A percentile compares a stretch with the other conserved stretches of the same genome.
These are phyloP conservation scores for Clavelina lepadiformis DNA, from an alignment of 23 tunicate species.

Conservation along the genomic window DNA sequence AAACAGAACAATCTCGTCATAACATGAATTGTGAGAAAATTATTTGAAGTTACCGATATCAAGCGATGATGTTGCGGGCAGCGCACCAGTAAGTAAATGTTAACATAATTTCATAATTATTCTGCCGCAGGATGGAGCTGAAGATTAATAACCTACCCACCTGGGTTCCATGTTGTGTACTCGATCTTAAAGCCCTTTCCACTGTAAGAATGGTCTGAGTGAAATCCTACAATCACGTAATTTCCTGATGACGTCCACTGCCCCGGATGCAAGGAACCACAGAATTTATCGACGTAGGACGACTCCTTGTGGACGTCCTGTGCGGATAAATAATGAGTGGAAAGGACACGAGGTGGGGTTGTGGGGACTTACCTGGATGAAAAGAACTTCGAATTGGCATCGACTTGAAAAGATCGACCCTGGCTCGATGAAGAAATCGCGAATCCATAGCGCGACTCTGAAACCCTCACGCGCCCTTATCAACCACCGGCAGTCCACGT, in stretches of 20 bases:
- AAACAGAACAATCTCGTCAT: no score
- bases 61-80: no score
- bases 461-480: conserved; percentile 23
- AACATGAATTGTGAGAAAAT: no score
- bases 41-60: no score
- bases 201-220: conserved; percentile 14
- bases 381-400: conserved; percentile 47
- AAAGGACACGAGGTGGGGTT: not conserved
- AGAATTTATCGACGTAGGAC: not conserved
- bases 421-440: conserved; percentile 54
- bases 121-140: not conserved
- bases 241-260: conserved; percentile 42
- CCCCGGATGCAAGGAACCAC: conserved; percentile 36
- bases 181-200: conserved; percentile 59
- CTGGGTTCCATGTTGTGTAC: conserved; percentile 35
- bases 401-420: conserved; percentile 24
- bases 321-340: not conserved
- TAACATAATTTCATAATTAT: no score
- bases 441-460: conserved; percentile 53
- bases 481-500: conserved; percentile 29
- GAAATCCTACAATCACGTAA: conserved; percentile 15
- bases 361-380: conserved; percentile 24
- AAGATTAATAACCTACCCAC: conserved; percentile 12
- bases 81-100: no score
- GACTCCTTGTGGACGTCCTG: not conserved